These are phyloP conservation scores for Aphis craccivora DNA, from an alignment of 1,140 invertebrate species.

Conservation along the genomic window DNA sequence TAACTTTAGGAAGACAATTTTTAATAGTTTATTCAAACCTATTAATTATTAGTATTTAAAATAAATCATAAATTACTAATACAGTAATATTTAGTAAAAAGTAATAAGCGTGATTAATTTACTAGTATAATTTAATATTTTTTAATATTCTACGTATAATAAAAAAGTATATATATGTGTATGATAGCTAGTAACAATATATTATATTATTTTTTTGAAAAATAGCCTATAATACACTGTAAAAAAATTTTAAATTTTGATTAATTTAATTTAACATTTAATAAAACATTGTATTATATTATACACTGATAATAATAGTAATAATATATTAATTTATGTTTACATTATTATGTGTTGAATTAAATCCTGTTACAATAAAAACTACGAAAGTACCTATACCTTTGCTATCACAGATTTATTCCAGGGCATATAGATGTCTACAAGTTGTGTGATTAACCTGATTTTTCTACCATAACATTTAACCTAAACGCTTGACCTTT, in stretches of 20 bases:
- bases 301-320: too few species aligned
- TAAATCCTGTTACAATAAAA: background rate
- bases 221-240: background rate
- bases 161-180: background rate
- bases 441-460: conserved; percentile 49
- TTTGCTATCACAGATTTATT: background rate
- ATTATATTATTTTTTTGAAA: background rate
- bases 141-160: background rate
- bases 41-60: background rate
- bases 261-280: background rate
- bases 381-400: background rate
- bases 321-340: background rate
- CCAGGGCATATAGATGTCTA: background rate
- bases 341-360: conserved; percentile 5
- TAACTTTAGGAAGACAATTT: background rate
- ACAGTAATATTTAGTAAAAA: background rate
- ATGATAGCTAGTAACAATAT: background rate
- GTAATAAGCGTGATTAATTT: background rate
- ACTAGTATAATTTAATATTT: background rate
- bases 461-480: conserved; percentile 55
- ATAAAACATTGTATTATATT: background rate
- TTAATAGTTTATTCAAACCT: background rate
- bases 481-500: conserved; percentile 53
- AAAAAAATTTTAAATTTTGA: background rate
- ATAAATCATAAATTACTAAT: background rate